Conservation (phyloP, 2,113 vertebrate genomes). For the Hippolais icterina region DNA sequence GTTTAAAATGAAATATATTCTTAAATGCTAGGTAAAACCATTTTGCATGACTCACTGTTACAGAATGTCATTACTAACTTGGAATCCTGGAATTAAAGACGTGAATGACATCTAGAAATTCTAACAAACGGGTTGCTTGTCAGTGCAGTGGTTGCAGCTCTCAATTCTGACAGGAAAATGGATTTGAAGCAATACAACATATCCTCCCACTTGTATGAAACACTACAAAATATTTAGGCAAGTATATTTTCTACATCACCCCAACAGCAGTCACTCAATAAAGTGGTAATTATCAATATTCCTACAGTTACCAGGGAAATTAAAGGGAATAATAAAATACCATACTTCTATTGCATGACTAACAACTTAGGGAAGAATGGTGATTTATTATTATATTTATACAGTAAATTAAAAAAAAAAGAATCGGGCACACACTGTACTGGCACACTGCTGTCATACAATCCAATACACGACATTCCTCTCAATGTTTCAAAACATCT, state of each 20-base stretch:
- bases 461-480: not conserved
- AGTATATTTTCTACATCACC: not conserved
- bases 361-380: not conserved
- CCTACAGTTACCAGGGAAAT: not conserved
- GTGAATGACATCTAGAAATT: not conserved
- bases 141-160: not conserved
- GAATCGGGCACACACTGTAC: not conserved
- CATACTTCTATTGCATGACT: accelerated
- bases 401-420: not conserved
- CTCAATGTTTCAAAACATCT: not conserved
- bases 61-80: not conserved
- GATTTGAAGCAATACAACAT: not conserved
- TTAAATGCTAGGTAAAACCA: not conserved
- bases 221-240: conserved; percentile 10
- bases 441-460: not conserved
- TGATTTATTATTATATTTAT: not conserved
- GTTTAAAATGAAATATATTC: not conserved
- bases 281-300: not conserved
- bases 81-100: not conserved
- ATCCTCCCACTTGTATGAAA: not conserved
- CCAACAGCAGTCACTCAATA: not conserved
- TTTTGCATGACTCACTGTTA: not conserved
- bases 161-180: not conserved
- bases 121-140: not conserved
- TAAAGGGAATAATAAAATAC: not conserved